phyloP scores from a whole-genome alignment of 2,888 invertebrate species.

The Cephalotes varians region DNA sequence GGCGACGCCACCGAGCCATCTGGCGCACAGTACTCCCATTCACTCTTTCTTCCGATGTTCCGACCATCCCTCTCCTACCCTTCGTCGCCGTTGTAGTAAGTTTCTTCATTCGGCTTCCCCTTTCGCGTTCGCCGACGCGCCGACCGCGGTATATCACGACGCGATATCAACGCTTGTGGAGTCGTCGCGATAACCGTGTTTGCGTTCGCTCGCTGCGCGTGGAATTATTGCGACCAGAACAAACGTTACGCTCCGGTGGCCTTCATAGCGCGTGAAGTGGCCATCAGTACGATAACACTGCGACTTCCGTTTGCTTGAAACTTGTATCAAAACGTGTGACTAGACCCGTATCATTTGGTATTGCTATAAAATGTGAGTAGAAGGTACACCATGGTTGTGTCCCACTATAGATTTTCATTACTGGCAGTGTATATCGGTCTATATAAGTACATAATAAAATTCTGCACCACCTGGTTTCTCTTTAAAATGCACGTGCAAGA shows the following conservation, averaged over 20 bases:
- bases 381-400: no score
- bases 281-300: background rate
- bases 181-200: conserved; percentile 51
- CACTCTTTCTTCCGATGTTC: conserved; percentile 69
- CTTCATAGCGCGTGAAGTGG: background rate
- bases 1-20: conserved; percentile 70
- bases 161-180: conserved; percentile 65
- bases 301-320: background rate
- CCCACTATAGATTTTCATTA: no score
- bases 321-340: background rate
- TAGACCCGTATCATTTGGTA: background rate
- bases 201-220: conserved; percentile 26
- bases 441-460: background rate
- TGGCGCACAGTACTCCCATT: conserved; percentile 79
- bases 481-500: conserved; percentile 7
- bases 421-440: no score
- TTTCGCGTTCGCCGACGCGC: conserved; percentile 64
- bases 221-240: conserved; percentile 45
- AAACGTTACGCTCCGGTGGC: conserved; percentile 11
- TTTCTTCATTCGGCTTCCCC: conserved; percentile 63
- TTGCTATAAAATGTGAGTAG: no score
- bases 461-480: conserved; percentile 2
- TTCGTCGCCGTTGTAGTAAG: conserved; percentile 53
- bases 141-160: conserved; percentile 63
- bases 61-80: conserved; percentile 11